Base-by-base conservation (phyloP, 2,888 invertebrate genomes). In the Rugalucina vietnamica region DNA sequence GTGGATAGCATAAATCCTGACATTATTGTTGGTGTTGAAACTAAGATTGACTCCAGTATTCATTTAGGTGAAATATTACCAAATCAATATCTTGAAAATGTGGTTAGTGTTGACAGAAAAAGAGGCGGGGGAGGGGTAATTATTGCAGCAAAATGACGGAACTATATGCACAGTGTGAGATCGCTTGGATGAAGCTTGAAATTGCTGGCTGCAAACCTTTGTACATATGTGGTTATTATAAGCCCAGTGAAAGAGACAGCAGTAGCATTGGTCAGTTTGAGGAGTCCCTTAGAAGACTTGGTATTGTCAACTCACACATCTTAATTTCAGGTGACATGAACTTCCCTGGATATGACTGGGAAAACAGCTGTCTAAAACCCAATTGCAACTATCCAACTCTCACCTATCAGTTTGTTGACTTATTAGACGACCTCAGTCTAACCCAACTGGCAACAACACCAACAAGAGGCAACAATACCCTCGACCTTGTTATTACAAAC, bases 321-420 rank as follows among this genome's bases (percentile, higher is more conserved):
- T 10, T 76, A 32, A 76, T 76, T 39, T 37, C 76, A 39, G 37
- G 39, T 60, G 76, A 60, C 21, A 76, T 76, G 76, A 76, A 76
- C 60, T 76, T 76, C 24, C 65, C 39, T 24, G 76, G 65, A 65
- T 76, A 76, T 27, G 76, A 76, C 65, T 76, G 76, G 76, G 27
- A n/a, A 32, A 76, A 60, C 29, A 37, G 50, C 60, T 36, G 36
- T 27, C 21, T 57, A 24, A 57, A 60, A 39, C 39, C 76, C 18
- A 60, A 76, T 12, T 60, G 74, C 21, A 43, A 43, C 74, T 74
- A 74, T 27, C 74, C 74, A 49, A 32, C 74, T 27, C 74, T 74
- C 74, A 74, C 74, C 29, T 39, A 39, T 21, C 39, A 39, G 29
- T 72, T 39, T 72, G 72, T 72, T 72, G 72, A 72, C 34, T 49